Conservation (phyloP, 2,888 invertebrate species). For the Apotomis capreana region DNA sequence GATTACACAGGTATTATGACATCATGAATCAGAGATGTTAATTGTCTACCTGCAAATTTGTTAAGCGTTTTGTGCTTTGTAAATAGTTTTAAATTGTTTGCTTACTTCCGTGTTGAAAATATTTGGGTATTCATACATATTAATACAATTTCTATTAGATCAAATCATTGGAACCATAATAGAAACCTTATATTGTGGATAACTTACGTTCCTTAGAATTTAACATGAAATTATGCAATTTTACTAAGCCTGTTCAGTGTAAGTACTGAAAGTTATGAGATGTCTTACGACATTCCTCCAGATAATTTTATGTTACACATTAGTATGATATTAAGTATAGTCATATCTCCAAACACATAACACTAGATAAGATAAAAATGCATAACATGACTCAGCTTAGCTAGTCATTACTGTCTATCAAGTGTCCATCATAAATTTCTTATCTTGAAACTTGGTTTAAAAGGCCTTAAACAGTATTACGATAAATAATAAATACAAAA, state of each 20-base stretch:
- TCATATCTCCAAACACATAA: background rate
- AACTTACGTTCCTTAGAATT: too few species aligned
- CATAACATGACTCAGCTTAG: constrained; percentile 2
- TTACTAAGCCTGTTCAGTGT: too few species aligned
- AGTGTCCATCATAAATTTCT: constrained; percentile 11
- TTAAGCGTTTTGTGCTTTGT: constrained; percentile 10
- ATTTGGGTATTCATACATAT: too few species aligned
- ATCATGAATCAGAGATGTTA: constrained; percentile 60
- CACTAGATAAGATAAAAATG: constrained; percentile 28
- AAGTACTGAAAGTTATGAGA: too few species aligned
- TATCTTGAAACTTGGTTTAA: constrained; percentile 3
- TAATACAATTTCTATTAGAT: too few species aligned
- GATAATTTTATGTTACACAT: background rate
- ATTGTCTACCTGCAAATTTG: constrained; percentile 50
- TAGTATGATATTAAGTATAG: background rate
- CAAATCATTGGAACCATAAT: too few species aligned
- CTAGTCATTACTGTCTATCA: constrained; percentile 14
- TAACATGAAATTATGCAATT: too few species aligned
- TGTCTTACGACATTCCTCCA: background rate
- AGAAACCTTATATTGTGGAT: too few species aligned
- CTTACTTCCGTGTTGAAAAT: too few species aligned
- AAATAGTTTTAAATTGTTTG: background rate
- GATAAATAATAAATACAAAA: background rate
- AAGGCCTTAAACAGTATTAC: background rate
- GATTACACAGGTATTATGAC: constrained; percentile 58